Conservation (phyloP, 2,797 vertebrate genomes). For the Morus bassanus region DNA sequence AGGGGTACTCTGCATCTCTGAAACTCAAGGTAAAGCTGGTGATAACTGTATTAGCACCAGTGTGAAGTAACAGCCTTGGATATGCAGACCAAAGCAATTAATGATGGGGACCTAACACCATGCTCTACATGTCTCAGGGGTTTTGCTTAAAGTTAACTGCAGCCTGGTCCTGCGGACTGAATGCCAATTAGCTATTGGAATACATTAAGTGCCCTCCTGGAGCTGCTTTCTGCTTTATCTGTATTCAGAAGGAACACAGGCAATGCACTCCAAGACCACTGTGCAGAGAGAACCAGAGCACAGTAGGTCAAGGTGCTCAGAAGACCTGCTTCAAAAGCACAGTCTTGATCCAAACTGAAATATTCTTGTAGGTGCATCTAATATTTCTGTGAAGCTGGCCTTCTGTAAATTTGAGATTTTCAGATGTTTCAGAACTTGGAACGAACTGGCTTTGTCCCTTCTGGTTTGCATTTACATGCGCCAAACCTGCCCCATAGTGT, state of each 20-base stretch:
- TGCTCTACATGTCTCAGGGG: not conserved
- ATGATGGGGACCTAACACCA: not conserved
- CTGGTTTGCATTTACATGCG: not conserved
- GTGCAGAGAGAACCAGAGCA: not conserved
- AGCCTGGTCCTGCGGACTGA: not conserved
- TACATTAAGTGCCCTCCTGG: not conserved
- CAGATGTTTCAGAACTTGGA: not conserved
- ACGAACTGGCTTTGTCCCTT: not conserved
- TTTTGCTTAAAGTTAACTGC: not conserved
- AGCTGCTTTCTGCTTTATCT: not conserved
- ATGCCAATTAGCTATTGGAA: not conserved
- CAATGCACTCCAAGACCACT: not conserved
- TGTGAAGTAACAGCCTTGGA: not conserved
- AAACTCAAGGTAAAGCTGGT: not conserved
- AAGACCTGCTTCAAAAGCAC: not conserved
- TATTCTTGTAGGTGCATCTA: not conserved
- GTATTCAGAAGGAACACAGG: not conserved
- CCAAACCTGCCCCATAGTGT: not conserved
- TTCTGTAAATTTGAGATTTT: not conserved
- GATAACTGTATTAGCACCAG: not conserved
- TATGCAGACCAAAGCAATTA: not conserved
- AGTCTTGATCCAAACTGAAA: not conserved
- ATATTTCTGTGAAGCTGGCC: not conserved
- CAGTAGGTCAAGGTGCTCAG: not conserved
- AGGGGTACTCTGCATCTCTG: not conserved